phyloP scores from a whole-genome alignment of 2,113 vertebrate species.

The Scartelaos histophorus region DNA sequence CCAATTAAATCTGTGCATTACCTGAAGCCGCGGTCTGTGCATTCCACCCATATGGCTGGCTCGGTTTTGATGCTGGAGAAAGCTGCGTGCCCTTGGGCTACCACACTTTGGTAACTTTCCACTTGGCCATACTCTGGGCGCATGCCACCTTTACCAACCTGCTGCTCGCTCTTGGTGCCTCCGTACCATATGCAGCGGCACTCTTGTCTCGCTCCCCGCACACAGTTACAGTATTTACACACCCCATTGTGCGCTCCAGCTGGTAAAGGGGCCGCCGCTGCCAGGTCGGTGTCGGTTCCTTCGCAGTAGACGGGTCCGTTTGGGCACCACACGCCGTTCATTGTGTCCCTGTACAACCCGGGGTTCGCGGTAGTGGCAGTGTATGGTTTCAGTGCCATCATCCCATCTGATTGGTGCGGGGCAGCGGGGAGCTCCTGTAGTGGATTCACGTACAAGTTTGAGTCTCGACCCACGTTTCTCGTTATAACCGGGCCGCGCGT shows the following conservation, averaged over 20 bases:
- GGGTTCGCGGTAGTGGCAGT: slow-evolving; percentile 21
- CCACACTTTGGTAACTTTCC: slow-evolving; percentile 65
- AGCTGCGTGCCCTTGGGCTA: slow-evolving; percentile 38
- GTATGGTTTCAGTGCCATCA: slow-evolving; percentile 23
- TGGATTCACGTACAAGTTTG: slow-evolving; percentile 41
- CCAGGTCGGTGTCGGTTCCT: slow-evolving; percentile 27
- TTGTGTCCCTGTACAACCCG: slow-evolving; percentile 22
- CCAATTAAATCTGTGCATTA: slow-evolving; percentile 24
- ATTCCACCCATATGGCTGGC: slow-evolving; percentile 54
- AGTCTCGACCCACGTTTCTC: slow-evolving; percentile 47
- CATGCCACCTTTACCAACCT: slow-evolving; percentile 21
- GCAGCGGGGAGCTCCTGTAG: slow-evolving; percentile 25
- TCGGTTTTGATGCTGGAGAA: slow-evolving; percentile 63
- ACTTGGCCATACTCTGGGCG: slow-evolving; percentile 47
- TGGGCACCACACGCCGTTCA: slow-evolving; percentile 44
- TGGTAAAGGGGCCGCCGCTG: background rate
- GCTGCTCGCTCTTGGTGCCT: slow-evolving; percentile 22
- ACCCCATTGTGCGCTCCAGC: slow-evolving; percentile 8
- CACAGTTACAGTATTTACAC: slow-evolving; percentile 62
- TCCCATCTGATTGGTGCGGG: slow-evolving; percentile 31
- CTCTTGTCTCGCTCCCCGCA: slow-evolving; percentile 32
- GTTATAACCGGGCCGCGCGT: slow-evolving; percentile 46
- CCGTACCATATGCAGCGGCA: slow-evolving; percentile 56
- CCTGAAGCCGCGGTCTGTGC: slow-evolving; percentile 58
- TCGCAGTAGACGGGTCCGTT: slow-evolving; percentile 38